phyloP scores from a whole-genome alignment of 2,797 vertebrate species.

The Sylvia borin region DNA sequence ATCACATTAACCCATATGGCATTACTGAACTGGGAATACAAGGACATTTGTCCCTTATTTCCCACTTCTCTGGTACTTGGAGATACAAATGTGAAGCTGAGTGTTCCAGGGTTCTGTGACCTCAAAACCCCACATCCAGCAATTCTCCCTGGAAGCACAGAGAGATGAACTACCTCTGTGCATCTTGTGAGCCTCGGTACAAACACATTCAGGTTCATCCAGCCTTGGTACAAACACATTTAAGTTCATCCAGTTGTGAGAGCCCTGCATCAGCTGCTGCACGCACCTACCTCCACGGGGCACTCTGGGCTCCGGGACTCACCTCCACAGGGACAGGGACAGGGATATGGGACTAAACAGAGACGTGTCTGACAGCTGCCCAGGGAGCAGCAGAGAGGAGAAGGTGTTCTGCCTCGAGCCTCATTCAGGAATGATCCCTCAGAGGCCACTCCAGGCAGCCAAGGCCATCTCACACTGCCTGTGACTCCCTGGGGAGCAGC shows the following conservation, averaged over 20 bases:
- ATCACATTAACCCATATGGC: neutral
- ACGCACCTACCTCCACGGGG: neutral
- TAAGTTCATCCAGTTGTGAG: neutral
- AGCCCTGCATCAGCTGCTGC: neutral
- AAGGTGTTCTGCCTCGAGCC: neutral
- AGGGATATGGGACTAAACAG: neutral
- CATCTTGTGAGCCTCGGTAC: neutral
- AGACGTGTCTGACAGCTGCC: neutral
- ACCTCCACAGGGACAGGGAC: fast-evolving
- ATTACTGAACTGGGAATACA: neutral
- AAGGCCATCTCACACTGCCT: neutral
- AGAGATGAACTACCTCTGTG: neutral
- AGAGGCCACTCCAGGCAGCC: neutral
- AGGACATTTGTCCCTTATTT: neutral
- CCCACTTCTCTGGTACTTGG: neutral
- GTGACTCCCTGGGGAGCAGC: fast-evolving
- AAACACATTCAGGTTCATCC: neutral
- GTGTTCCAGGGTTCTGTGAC: neutral
- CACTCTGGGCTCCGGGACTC: neutral
- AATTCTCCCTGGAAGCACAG: neutral
- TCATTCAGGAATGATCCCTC: neutral
- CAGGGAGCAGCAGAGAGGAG: neutral
- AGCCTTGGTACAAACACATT: neutral
- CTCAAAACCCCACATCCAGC: neutral
- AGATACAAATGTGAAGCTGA: neutral